Evolutionary conservation across 2,888 invertebrate species (phyloP).

Genomic region (Sericinus montela): DNA sequence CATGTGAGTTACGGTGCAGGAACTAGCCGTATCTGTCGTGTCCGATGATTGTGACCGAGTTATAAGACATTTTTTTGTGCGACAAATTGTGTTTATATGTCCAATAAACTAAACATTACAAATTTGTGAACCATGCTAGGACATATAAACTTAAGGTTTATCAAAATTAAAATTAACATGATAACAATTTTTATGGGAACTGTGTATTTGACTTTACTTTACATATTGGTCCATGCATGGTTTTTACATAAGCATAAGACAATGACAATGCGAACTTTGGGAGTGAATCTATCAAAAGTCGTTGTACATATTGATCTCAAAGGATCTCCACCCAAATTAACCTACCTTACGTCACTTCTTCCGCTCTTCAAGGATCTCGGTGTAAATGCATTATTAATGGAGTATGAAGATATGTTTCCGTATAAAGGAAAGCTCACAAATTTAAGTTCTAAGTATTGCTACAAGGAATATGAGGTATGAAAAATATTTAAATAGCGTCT

Average conservation of each 20-base stretch:
- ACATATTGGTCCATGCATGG: constrained; percentile 14
- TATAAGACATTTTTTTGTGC: neutral
- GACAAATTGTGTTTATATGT: neutral
- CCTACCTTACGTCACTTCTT: constrained; percentile 81
- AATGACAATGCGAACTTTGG: neutral
- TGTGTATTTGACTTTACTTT: constrained; percentile 10
- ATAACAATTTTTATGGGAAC: constrained; percentile 7
- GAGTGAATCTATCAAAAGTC: constrained; percentile 58
- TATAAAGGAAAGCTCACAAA: constrained; percentile 80
- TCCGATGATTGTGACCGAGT: neutral
- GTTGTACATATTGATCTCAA: constrained; percentile 92
- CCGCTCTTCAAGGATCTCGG: constrained; percentile 81
- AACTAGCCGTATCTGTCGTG: constrained; percentile 10
- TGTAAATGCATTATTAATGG: constrained; percentile 88
- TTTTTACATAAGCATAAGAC: constrained; percentile 2
- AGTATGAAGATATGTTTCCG: constrained; percentile 95
- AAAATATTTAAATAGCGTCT: neutral
- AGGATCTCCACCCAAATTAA: constrained; percentile 87
- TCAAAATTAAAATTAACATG: constrained; percentile 9
- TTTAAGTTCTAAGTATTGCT: constrained; percentile 82
- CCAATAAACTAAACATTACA: neutral
- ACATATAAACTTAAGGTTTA: neutral
- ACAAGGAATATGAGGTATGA: constrained; percentile 62
- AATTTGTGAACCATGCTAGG: neutral
- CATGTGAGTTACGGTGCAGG: constrained; percentile 9